These are phyloP conservation scores for Lathronympha strigana DNA, from an alignment of 2,888 invertebrate species.

Conservation along the genomic window DNA sequence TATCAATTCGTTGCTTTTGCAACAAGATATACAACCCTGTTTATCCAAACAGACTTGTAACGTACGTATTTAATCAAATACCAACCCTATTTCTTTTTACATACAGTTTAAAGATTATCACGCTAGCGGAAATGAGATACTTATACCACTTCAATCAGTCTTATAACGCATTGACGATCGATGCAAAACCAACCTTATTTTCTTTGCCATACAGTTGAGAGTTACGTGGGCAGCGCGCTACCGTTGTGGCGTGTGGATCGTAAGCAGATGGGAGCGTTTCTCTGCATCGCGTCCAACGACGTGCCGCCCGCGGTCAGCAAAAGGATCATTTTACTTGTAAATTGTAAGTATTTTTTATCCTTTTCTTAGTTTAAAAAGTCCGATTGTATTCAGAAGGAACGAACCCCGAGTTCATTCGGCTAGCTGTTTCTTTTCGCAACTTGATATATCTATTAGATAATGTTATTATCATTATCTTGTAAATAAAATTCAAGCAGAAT, in stretches of 20 bases:
- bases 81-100: not conserved
- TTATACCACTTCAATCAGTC: too few species aligned
- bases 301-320: constrained; percentile 96
- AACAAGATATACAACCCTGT: not conserved
- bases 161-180: not conserved
- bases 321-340: constrained; percentile 93
- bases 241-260: constrained; percentile 91
- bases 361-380: not conserved
- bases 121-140: too few species aligned
- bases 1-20: not conserved
- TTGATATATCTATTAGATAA: too few species aligned
- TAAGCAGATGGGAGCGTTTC: constrained; percentile 95
- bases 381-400: not conserved
- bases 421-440: too few species aligned
- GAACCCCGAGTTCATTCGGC: too few species aligned
- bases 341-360: constrained; percentile 88
- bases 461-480: too few species aligned
- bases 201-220: constrained; percentile 83
- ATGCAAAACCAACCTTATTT: not conserved
- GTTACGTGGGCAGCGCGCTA: constrained; percentile 87
- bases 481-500: too few species aligned
- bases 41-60: not conserved
- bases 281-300: constrained; percentile 96
- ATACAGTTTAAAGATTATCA: not conserved
- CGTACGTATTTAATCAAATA: not conserved